A percentile compares a stretch with the other conserved stretches of the same genome.
phyloP scores from a whole-genome alignment of 2,797 vertebrate species.

The Ptychadena robeensis region DNA sequence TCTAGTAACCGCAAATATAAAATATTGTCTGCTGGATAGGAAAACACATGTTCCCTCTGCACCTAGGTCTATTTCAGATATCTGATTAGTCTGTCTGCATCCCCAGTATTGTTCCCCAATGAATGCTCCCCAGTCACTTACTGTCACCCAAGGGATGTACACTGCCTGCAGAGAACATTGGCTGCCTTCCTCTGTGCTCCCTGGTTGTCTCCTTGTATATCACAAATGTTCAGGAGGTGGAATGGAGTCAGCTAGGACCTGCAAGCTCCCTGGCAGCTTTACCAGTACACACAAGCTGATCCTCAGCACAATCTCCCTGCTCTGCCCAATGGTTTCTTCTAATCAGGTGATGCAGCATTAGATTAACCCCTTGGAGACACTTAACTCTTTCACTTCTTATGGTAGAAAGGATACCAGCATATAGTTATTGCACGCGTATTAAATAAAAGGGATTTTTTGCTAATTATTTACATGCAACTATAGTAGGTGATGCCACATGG shows the following conservation, averaged over 20 bases:
- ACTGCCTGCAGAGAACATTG: not conserved
- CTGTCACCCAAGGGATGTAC: not conserved
- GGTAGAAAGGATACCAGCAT: not conserved
- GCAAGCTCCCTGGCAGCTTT: not conserved
- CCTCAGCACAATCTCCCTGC: not conserved
- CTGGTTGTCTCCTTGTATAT: not conserved
- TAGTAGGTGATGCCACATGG: too few species aligned
- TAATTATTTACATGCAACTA: too few species aligned
- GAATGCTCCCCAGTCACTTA: conserved; percentile 19
- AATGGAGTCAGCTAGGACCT: not conserved
- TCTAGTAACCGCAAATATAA: too few species aligned
- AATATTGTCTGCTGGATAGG: not conserved
- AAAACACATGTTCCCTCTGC: not conserved
- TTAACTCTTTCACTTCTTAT: not conserved
- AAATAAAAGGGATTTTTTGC: too few species aligned
- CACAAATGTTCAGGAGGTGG: not conserved
- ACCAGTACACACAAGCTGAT: not conserved
- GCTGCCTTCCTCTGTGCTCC: too few species aligned
- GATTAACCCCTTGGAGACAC: conserved; percentile 7
- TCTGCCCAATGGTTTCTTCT: conserved; percentile 41
- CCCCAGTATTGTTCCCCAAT: not conserved
- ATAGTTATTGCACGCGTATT: not conserved
- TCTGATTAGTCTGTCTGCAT: not conserved
- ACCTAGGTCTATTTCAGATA: not conserved
- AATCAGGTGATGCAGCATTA: conserved; percentile 34